A percentile compares a stretch with the other conserved stretches of the same genome.
Evolutionary conservation across 2,113 vertebrate species (phyloP).

Genomic region (Cacatua alba): DNA sequence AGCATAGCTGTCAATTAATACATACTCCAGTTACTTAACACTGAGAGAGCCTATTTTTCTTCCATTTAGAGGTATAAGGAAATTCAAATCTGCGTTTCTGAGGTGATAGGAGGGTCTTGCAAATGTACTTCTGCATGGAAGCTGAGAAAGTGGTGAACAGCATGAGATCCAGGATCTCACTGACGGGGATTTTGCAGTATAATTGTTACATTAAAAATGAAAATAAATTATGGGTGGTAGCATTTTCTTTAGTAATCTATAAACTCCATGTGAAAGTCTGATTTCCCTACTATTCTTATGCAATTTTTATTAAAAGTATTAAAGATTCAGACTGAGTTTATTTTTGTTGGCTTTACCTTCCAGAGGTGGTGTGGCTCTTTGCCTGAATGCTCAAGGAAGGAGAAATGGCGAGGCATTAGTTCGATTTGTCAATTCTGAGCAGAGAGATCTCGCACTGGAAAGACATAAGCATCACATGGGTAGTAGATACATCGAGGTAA

Average conservation of each 20-base stretch:
- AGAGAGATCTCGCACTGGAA: constrained; percentile 91
- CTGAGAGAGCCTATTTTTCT: too few relatives aligned
- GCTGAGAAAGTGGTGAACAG: too few relatives aligned
- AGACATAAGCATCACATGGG: constrained; percentile 98
- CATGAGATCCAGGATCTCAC: too few relatives aligned
- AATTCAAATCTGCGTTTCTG: too few relatives aligned
- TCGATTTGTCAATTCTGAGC: constrained; percentile 89
- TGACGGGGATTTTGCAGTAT: background rate
- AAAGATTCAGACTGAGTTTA: background rate
- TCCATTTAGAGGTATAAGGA: too few relatives aligned
- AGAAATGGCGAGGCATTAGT: constrained; percentile 95
- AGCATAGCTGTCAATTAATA: too few relatives aligned
- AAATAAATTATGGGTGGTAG: background rate
- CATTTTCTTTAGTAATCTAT: background rate
- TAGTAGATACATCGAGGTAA: constrained; percentile 94
- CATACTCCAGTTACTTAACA: too few relatives aligned
- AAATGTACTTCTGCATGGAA: too few relatives aligned
- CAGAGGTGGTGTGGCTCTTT: constrained; percentile 94
- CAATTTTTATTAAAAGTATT: too few relatives aligned
- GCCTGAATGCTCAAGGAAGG: constrained; percentile 94
- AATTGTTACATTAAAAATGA: background rate
- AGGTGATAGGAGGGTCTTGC: too few relatives aligned
- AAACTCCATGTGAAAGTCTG: background rate
- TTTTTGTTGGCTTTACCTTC: background rate
- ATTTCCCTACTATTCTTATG: background rate